A percentile compares a stretch with the other conserved stretches of the same genome.
Evolutionary conservation across 2,888 invertebrate species (phyloP).

Genomic region (Microdon myrmicae): DNA sequence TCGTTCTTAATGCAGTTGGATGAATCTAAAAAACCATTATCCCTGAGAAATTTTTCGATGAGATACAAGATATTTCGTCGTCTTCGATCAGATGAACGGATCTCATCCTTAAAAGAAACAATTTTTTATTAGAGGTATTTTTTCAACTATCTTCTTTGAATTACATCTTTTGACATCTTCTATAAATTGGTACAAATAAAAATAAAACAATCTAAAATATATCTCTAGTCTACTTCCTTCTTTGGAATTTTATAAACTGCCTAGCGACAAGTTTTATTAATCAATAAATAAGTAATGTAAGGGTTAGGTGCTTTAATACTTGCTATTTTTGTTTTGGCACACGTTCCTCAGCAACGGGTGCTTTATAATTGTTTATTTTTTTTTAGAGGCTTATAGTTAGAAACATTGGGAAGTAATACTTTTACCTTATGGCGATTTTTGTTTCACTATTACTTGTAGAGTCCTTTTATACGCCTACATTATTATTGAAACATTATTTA

Average conservation of each 20-base stretch:
- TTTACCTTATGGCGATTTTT: no score
- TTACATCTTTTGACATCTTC: slow-evolving; percentile 33
- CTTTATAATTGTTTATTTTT: no score
- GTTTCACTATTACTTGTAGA: no score
- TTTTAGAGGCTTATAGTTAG: no score
- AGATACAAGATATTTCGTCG: slow-evolving; percentile 72
- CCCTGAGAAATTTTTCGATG: slow-evolving; percentile 75
- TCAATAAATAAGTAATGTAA: no score
- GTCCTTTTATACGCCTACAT: no score
- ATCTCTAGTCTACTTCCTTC: no score
- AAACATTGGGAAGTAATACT: no score
- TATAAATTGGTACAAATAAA: not conserved
- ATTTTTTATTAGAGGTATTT: not conserved
- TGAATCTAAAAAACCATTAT: slow-evolving; percentile 73
- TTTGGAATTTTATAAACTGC: slow-evolving; percentile 15
- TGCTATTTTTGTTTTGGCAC: no score
- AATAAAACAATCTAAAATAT: not conserved
- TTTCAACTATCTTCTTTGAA: not conserved
- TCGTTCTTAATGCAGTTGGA: slow-evolving; percentile 77
- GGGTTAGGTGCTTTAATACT: no score
- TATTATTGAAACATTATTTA: no score
- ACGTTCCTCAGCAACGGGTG: no score
- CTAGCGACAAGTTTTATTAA: slow-evolving; percentile 30
- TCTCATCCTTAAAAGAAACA: slow-evolving; percentile 55
- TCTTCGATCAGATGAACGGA: slow-evolving; percentile 61